These are phyloP conservation scores for Coelopa pilipes DNA, from an alignment of 2,888 invertebrate species.

Conservation along the genomic window DNA sequence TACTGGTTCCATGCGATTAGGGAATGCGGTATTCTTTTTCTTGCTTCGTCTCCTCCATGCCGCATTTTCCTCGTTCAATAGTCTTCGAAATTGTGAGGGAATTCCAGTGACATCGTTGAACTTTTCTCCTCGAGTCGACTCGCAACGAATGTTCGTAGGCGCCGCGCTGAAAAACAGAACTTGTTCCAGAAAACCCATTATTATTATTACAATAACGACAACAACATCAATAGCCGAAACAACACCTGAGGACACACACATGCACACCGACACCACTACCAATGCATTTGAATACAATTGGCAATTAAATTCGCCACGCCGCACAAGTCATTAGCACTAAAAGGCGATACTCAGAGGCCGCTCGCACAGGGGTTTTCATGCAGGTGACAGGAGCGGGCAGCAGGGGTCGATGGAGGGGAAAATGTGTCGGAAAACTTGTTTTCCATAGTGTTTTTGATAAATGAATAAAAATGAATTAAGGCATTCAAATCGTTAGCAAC, in stretches of 20 bases:
- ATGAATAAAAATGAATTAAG: conserved; percentile 57
- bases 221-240: not conserved
- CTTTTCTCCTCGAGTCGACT: not conserved
- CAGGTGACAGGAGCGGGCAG: not conserved
- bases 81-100: too few relatives aligned
- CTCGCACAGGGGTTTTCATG: not conserved
- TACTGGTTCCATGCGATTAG: conserved; percentile 13
- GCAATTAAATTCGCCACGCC: conserved; percentile 44
- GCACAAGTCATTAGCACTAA: conserved; percentile 36
- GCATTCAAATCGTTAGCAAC: conserved; percentile 63
- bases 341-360: conserved; percentile 12
- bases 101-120: too few relatives aligned
- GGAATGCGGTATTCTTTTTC: too few relatives aligned
- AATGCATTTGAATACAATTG: conserved; percentile 22
- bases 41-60: too few relatives aligned
- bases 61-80: too few relatives aligned
- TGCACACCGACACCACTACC: not conserved
- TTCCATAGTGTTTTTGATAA: conserved; percentile 49
- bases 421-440: conserved; percentile 3
- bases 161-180: not conserved
- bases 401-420: not conserved
- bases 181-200: not conserved
- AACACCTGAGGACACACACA: conserved; percentile 2
- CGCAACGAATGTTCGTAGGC: not conserved
- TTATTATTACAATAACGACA: too few relatives aligned